Base-by-base conservation (phyloP, 2,888 invertebrate species). In the Drosophila emarginata region DNA sequence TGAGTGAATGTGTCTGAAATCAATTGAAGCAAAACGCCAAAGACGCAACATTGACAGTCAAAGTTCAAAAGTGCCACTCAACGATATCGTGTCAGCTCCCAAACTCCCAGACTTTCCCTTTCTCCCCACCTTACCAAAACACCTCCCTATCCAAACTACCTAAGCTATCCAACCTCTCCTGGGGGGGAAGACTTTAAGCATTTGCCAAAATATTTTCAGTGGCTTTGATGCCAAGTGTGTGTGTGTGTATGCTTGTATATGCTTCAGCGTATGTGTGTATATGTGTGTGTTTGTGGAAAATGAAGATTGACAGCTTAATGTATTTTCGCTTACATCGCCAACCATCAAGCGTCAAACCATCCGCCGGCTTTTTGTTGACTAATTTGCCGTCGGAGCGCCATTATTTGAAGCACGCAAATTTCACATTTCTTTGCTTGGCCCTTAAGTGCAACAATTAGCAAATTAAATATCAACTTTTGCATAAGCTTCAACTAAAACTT, bases 241-340 rank as follows among this genome's bases (percentile, higher is more conserved):
- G 23, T 58, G 51, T 67, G 51, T 57, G 51, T n/a, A n/a, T 67
- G 51, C 59, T 64, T 61, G 51, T 54, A 37, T 61, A 61, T 57
- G 59, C 53, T 23, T 65, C 7, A 14, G 54, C 15, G 21, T 56
- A 18, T 21, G 23, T 40, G 52, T 53, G 21, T 56, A 51, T 67
- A 45, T 61, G 66, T 61, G 51, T 54, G 51, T 61, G 66, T 57
- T 28, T 67, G 61, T 69, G 69, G 59, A 61, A 50, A 81, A 84
- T 87, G 80, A 84, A 87, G 84, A 84, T 80, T 84, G 84, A 84
- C 84, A 84, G 80, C 85, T 80, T 85, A 84, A 84, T 84, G 85
- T 87, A 79, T 78, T 79, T 77, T 77, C 65, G 67, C 79, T 79
- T 72, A 72, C 72, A 77, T 68, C 83, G 60, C 36, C 61, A 68